Evolutionary conservation across 2,797 vertebrate genomes (phyloP), one percentile per base, ranked within the genome.

Genomic region (Peromyscus aztecus): DNA sequence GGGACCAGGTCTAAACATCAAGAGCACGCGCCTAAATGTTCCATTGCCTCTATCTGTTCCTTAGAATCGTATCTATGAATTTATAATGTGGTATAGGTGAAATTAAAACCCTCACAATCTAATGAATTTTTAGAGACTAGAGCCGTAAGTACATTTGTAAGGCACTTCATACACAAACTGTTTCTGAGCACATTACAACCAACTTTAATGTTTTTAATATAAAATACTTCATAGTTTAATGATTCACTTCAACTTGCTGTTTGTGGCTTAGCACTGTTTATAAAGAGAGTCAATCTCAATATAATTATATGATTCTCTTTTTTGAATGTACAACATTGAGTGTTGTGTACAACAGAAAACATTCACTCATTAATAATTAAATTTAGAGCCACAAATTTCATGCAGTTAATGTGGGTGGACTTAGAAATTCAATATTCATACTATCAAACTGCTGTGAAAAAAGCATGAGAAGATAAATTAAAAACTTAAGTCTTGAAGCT

Each of bases 391-490:
- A 77, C 3, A 88, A 91, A 94, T 46, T 27, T 40, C n/a, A 71
- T 12, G 76, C 24, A 84, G 90, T 63, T 88, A 91, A 37, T 31
- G 65, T 63, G 8, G 87, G 17, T 63, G 88, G 49, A 10, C 16
- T 80, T 81, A 1, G 8, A 89, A 37, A 83, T 69, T 27, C n/a
- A 94, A 55, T 17, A 40, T 63, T 75, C 1, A 43, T 69, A 75
- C 19, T n/a, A 85, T 67, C 21, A 90, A 95, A 82, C 9, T 80
- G 43, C 29, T 59, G 31, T 49, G 11, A 14, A 75, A 43, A 95
- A 90, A 96, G n/a, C 61, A 92, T 46, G 27, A 46, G 1, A 16
- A 31, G 34, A 90, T 91, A 65, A 89, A 65, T 91, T 84, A 92
- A 63, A 14, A 67, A 24, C 17, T 67, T 61, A 90, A 82, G 52